Conservation (phyloP, 92 coral and sea anemone genomes). For the Zoanthus sociatus region DNA sequence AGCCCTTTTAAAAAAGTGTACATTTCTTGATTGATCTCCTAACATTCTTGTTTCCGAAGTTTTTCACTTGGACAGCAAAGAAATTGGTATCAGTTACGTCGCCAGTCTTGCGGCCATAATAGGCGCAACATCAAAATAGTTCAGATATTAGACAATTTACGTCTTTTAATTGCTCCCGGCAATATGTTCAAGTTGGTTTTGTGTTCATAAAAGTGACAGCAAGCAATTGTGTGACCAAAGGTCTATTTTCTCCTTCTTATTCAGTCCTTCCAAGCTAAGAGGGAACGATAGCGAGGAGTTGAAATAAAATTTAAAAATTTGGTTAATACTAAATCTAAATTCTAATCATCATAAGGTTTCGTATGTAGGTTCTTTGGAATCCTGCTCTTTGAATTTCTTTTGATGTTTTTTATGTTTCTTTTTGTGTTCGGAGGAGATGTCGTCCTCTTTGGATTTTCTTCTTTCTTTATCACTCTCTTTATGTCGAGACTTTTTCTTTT, state of each 20-base stretch:
- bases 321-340: neutral
- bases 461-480: conserved; percentile 70
- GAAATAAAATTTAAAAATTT: conserved; percentile 3
- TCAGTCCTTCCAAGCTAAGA: too few relatives aligned
- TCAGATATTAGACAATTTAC: too few relatives aligned
- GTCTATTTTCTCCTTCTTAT: too few relatives aligned
- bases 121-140: neutral
- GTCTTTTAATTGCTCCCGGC: too few relatives aligned
- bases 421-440: conserved; percentile 75
- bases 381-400: conserved; percentile 56
- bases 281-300: neutral
- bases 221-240: too few relatives aligned
- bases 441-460: conserved; percentile 76
- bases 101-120: neutral
- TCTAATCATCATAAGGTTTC: conserved; percentile 68
- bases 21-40: neutral
- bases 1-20: neutral
- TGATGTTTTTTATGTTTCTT: conserved; percentile 79
- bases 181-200: too few relatives aligned
- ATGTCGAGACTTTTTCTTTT: conserved; percentile 80
- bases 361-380: conserved; percentile 59
- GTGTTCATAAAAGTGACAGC: too few relatives aligned
- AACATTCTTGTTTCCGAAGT: neutral
- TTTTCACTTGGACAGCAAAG: neutral
- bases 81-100: neutral